Percentiles rank a stretch among this genome's conserved stretches.
Evolutionary conservation across 2,113 vertebrate genomes (phyloP).

Genomic region (Ptilonorhynchus violaceus): DNA sequence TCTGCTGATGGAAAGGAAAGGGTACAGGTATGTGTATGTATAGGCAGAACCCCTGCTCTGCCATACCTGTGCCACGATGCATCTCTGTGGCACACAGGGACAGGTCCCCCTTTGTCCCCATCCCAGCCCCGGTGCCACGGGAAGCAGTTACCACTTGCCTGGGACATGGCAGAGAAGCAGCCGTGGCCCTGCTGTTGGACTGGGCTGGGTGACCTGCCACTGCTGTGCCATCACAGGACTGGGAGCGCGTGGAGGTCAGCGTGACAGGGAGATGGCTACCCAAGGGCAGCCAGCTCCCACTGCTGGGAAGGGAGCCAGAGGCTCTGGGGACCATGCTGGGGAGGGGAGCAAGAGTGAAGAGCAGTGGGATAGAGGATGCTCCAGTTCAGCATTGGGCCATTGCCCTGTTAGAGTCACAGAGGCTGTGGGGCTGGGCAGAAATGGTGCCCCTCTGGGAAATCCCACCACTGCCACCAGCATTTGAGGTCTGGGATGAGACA

Average conservation of each 20-base stretch:
- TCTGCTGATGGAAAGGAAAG: not conserved
- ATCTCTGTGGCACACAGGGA: fast-evolving
- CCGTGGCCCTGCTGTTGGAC: fast-evolving
- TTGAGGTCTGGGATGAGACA: not conserved
- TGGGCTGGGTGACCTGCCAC: not conserved
- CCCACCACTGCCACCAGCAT: not conserved
- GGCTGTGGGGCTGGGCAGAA: not conserved
- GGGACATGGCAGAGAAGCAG: fast-evolving
- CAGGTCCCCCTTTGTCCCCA: not conserved
- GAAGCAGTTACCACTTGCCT: not conserved
- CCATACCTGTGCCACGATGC: not conserved
- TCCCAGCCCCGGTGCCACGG: fast-evolving
- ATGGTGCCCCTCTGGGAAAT: not conserved
- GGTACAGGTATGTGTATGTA: too few relatives aligned
- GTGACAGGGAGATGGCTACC: fast-evolving
- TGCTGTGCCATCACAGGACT: fast-evolving
- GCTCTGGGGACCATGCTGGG: not conserved
- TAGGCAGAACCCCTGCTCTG: not conserved
- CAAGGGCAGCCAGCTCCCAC: not conserved
- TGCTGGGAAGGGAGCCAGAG: not conserved
- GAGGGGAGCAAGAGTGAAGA: not conserved
- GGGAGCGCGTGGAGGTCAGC: not conserved
- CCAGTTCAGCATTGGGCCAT: not conserved
- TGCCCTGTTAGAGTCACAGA: fast-evolving
- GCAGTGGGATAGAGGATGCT: not conserved